phyloP scores from a whole-genome alignment of 2,888 invertebrate genomes.

The Lasioglossum lativentre region DNA sequence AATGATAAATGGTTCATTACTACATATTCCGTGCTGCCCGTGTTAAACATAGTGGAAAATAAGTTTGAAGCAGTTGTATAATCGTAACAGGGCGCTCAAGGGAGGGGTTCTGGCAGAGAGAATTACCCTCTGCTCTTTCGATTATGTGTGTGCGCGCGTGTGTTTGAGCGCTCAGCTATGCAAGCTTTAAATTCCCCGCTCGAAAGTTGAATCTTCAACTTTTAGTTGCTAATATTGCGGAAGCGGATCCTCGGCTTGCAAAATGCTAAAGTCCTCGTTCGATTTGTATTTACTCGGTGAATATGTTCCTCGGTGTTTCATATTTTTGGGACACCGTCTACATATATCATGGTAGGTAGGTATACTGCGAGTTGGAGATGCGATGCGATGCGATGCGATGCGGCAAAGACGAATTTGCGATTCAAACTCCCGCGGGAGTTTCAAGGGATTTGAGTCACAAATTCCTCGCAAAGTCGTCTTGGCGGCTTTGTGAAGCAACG shows the following conservation, averaged over 20 bases:
- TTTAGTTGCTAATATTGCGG: neutral
- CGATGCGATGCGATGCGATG: slow-evolving; percentile 29
- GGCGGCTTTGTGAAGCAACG: slow-evolving; percentile 45
- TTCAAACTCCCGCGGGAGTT: slow-evolving; percentile 65
- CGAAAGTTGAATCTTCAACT: neutral
- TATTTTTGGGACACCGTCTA: neutral
- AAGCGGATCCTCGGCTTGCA: neutral
- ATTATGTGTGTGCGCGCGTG: neutral
- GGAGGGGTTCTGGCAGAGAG: neutral
- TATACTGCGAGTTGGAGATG: slow-evolving; percentile 41
- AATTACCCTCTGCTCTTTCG: neutral
- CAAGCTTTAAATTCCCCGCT: neutral
- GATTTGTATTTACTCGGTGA: neutral
- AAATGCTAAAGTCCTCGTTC: neutral
- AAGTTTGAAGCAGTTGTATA: slow-evolving; percentile 2
- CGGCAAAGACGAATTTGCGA: slow-evolving; percentile 68
- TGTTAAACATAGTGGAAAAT: neutral
- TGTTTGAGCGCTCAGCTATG: neutral
- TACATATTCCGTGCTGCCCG: neutral
- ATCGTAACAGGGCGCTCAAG: neutral
- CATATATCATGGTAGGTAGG: neutral
- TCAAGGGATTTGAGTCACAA: slow-evolving; percentile 52
- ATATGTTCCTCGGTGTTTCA: neutral
- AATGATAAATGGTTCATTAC: neutral
- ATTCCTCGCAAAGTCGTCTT: slow-evolving; percentile 63